These are phyloP conservation scores for Callorhinus ursinus DNA, from an alignment of 2,113 vertebrate genomes.

Conservation along the genomic window DNA sequence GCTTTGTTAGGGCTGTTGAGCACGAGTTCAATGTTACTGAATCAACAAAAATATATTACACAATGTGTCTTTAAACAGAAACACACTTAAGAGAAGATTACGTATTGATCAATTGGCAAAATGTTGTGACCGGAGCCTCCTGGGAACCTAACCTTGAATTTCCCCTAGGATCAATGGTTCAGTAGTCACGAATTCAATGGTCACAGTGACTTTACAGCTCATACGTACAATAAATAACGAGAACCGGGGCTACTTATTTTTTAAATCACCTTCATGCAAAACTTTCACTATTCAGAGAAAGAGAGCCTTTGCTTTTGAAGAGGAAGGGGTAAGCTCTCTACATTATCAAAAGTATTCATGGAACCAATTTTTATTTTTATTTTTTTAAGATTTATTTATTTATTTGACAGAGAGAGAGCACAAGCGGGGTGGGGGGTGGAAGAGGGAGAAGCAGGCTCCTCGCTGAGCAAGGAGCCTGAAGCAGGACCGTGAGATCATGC, in stretches of 20 bases:
- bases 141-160: neutral
- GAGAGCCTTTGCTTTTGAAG: neutral
- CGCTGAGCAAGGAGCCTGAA: neutral
- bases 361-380: neutral
- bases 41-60: neutral
- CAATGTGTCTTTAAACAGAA: neutral
- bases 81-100: neutral
- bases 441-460: neutral
- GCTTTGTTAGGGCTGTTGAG: neutral
- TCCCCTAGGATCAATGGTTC: neutral
- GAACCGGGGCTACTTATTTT: neutral
- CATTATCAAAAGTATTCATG: neutral
- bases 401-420: neutral
- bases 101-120: neutral
- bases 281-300: neutral
- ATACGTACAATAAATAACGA: neutral
- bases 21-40: neutral
- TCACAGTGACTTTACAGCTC: neutral
- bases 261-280: neutral
- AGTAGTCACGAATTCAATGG: neutral
- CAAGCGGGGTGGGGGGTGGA: neutral
- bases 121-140: neutral
- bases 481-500: neutral
- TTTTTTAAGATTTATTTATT: neutral
- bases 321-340: neutral